A percentile compares a stretch with the other conserved stretches of the same genome.
Evolutionary conservation across 2,113 vertebrate genomes (phyloP).

Genomic region (Antidorcas marsupialis): DNA sequence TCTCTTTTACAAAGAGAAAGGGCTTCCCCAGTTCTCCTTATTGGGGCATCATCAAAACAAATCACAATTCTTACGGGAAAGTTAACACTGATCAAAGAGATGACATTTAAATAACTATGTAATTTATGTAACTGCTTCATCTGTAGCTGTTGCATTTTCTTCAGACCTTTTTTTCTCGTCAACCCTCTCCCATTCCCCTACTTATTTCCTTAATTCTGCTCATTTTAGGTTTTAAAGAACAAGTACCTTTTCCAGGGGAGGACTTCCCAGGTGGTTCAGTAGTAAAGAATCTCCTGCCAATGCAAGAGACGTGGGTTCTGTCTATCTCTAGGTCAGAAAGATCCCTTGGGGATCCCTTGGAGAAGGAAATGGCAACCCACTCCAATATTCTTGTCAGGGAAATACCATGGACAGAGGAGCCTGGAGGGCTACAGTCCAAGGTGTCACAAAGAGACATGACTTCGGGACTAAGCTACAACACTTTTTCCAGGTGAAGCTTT

Average conservation of each 20-base stretch:
- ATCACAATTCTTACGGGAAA: not conserved
- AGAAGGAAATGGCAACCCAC: not conserved
- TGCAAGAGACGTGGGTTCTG: not conserved
- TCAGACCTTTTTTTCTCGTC: not conserved
- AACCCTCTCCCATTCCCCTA: fast-evolving
- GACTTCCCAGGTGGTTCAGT: not conserved
- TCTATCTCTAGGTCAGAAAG: not conserved
- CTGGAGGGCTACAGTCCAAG: not conserved
- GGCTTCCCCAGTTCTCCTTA: not conserved
- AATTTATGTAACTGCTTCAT: not conserved
- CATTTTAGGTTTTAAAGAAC: not conserved
- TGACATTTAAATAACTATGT: not conserved
- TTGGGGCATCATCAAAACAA: not conserved
- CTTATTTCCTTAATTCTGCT: not conserved
- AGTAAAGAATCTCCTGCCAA: not conserved
- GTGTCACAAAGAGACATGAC: not conserved
- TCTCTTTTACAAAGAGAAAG: not conserved
- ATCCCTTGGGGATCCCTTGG: not conserved
- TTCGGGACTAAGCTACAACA: not conserved
- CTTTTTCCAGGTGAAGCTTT: not conserved
- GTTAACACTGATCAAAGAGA: not conserved
- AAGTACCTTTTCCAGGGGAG: not conserved
- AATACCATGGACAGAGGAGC: not conserved
- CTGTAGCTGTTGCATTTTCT: not conserved
- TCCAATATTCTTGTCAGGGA: not conserved